Base-by-base conservation (phyloP, 2,888 invertebrate species). In the Tetrapedia diversipes region DNA sequence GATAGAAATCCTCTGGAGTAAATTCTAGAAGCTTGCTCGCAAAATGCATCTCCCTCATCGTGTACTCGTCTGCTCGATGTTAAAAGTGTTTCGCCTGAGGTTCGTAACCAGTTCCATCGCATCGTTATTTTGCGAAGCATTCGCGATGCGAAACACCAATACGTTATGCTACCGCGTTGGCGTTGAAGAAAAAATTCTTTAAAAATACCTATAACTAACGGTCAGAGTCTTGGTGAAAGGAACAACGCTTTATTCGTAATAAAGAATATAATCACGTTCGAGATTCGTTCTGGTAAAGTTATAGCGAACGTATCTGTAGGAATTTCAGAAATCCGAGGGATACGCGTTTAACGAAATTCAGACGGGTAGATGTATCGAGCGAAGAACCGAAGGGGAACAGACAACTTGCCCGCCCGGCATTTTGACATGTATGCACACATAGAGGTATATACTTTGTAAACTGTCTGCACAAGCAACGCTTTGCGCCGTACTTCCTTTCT, bases 161-260 rank as follows among this genome's bases (percentile, higher is more conserved):
- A 24, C 16, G 24, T 57, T 57, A 22, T 24, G 59, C 39, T 41
- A 4, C 16, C 27, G 10, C 27, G 27, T 51, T 10, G 0, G 27
- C 16, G 27, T 27, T 4, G 8, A 16, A 10, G 10, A 10, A 22
- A n/a, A n/a, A 34, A 68, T 37, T 61, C 19, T 7, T 61, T 41
- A 54, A n/a, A 32, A 66, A 73, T 43, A 34, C 29, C 14, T 22
- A 22, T 24, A 29, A 39, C 27, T 29, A 24, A 6, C 16, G 27
- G 19, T 45, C 53, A 14, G n/a, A n/a, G n/a, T n/a, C n/a, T n/a
- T n/a, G n/a, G n/a, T n/a, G 45, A 41, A 34, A 63, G 60, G 70
- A 80, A 75, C 56, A 45, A 41, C 29, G 39, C 47, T 11, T 41
- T 41, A 14, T 45, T 45, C 49, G 29, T n/a, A n/a, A 45, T 41